phyloP scores from a whole-genome alignment of 2,888 invertebrate species.

The Blastobasis lacticolella region DNA sequence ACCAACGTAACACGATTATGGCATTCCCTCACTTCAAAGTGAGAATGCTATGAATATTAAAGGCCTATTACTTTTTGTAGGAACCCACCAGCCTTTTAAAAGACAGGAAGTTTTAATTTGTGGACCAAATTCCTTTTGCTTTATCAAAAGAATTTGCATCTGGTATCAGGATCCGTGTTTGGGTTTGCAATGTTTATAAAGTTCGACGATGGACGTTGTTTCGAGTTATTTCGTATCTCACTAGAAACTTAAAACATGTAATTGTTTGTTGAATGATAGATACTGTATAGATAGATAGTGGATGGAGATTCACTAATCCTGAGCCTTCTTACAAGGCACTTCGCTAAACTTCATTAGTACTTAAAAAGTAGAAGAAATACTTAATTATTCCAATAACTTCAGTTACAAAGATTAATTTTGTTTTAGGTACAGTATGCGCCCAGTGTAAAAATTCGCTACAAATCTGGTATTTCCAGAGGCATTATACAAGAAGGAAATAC shows the following conservation, averaged over 20 bases:
- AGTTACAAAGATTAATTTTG: constrained; percentile 15
- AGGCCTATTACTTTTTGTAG: constrained; percentile 3
- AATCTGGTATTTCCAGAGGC: constrained; percentile 36
- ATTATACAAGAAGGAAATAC: constrained; percentile 53
- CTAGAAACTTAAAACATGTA: background rate
- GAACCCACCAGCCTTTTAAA: background rate
- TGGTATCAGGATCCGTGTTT: no score
- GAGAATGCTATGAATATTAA: constrained; percentile 12
- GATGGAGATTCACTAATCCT: no score
- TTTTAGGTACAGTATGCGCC: constrained; percentile 92
- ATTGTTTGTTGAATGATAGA: background rate
- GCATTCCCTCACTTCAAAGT: background rate
- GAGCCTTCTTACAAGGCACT: no score
- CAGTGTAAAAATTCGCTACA: constrained; percentile 81
- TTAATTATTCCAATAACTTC: no score
- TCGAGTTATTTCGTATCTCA: no score
- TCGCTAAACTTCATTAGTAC: no score
- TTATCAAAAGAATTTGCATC: no score
- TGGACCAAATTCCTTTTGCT: background rate
- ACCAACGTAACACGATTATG: background rate
- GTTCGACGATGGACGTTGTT: no score
- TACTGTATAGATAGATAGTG: no score
- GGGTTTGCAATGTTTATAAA: no score
- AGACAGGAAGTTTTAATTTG: constrained; percentile 1
- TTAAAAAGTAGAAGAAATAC: no score